A percentile compares a stretch with the other conserved stretches of the same genome.
Conservation (phyloP, 2,888 invertebrate genomes). For the Rotaria macrura region DNA sequence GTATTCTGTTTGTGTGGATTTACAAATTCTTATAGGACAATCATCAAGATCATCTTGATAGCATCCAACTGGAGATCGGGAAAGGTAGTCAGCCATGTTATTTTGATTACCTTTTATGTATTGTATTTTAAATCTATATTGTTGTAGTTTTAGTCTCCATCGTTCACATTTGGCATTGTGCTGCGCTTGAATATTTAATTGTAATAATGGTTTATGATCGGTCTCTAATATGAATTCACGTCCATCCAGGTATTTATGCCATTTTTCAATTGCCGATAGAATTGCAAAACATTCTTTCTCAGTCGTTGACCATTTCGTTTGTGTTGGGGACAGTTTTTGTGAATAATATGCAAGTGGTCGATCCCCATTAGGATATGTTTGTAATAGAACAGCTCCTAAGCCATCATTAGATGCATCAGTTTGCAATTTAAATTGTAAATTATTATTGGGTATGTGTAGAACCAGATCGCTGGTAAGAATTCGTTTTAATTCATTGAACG, state of each 20-base stretch:
- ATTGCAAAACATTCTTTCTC: neutral
- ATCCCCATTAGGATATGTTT: conserved; percentile 7
- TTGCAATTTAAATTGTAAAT: neutral
- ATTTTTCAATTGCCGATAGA: neutral
- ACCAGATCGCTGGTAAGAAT: neutral
- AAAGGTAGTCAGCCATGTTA: too few species aligned
- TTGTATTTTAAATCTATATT: neutral
- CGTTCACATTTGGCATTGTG: neutral
- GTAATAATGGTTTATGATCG: neutral
- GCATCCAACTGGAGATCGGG: too few species aligned
- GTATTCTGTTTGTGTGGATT: too few species aligned
- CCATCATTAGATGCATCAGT: conserved; percentile 22
- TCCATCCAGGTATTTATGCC: neutral
- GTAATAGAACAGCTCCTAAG: conserved; percentile 17
- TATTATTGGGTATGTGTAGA: neutral
- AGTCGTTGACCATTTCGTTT: neutral
- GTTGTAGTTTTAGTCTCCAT: neutral
- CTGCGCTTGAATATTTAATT: neutral
- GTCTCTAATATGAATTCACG: neutral
- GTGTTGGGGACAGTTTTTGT: neutral
- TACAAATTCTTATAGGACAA: too few species aligned
- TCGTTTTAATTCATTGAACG: neutral
- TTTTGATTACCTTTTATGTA: neutral
- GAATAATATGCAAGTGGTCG: conserved; percentile 20
- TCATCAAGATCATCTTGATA: too few species aligned